Base-by-base conservation (phyloP, 2,797 vertebrate genomes). In the Lutjanus argentimaculatus region DNA sequence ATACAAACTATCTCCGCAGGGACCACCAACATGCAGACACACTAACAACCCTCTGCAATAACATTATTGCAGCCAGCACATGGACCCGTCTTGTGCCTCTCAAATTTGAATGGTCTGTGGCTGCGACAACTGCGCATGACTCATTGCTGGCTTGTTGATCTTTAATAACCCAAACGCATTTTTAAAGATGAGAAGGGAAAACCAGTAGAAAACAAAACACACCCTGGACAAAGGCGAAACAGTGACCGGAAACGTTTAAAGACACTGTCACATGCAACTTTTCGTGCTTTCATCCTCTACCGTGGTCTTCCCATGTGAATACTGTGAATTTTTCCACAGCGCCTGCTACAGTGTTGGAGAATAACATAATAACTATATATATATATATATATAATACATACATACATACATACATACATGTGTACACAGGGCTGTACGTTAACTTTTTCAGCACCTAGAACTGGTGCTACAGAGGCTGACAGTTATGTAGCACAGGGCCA, bases 31-130 rank as follows among this genome's bases (percentile, higher is more conserved):
- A 25, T 3, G 25, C 25, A 25, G 25, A 25, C 22, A 42, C n/a
- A 8, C 21, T 46, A 14, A 56, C 9, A 57, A 57, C 17, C n/a
- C 22, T 17, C 62, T 48, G 45, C 55, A 25, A 43, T 45, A 17
- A 69, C 16, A 11, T 40, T 25, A 56, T 4, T 25, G 13, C 7
- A 12, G 56, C 52, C 52, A 21, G 11, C n/a, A 19, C 12, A 6
- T 6, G 14, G 21, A 25, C 12, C 12, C 22, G 5, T 48, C 46
- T 21, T 49, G 43, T 71, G 45, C 19, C 66, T 68, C 67, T 57
- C 55, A 57, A 57, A 46, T 70, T 55, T 69, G 16, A 55, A 56
- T 46, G 40, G 25, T 53, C 19, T 66, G 46, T 9, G 21, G n/a
- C 42, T 8, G 0, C 1, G 36, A 40, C 40, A 68, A 22, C n/a